Percentiles rank a stretch among this genome's conserved stretches.
phyloP scores from a whole-genome alignment of 2,113 vertebrate genomes.

The Sisor rabdophorus region DNA sequence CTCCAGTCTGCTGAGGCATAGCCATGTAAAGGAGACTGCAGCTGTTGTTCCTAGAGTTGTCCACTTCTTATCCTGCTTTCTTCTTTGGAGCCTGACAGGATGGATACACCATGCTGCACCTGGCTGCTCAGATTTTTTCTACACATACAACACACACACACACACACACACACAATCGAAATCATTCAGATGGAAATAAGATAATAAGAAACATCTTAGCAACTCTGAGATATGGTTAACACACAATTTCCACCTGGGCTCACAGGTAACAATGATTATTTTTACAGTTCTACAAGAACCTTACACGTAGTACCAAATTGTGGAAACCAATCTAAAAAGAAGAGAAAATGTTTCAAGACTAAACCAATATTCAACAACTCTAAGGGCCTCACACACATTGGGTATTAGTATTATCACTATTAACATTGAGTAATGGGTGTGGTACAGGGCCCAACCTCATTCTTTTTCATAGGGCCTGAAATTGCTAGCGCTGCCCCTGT shows the following conservation, averaged over 20 bases:
- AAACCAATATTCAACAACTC: background rate
- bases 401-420: too few species aligned
- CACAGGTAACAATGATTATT: background rate
- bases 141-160: slow-evolving; percentile 15
- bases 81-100: slow-evolving; percentile 64
- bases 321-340: background rate
- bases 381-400: too few species aligned
- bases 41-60: slow-evolving; percentile 52
- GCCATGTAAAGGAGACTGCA: slow-evolving; percentile 32
- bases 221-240: too few species aligned
- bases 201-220: background rate
- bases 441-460: too few species aligned
- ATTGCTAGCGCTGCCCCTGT: too few species aligned
- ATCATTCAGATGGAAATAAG: background rate
- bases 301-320: background rate
- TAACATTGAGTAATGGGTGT: too few species aligned
- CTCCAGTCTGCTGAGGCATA: slow-evolving; percentile 38
- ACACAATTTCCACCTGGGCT: background rate
- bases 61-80: slow-evolving; percentile 47
- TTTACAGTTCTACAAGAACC: background rate
- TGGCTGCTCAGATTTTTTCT: slow-evolving; percentile 45
- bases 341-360: background rate
- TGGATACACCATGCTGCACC: slow-evolving; percentile 62
- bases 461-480: too few species aligned
- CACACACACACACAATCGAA: slow-evolving; percentile 15